Percentiles rank a stretch among this genome's conserved stretches.
Conservation (phyloP, 2,113 vertebrate genomes). For the Elgaria multicarinata region DNA sequence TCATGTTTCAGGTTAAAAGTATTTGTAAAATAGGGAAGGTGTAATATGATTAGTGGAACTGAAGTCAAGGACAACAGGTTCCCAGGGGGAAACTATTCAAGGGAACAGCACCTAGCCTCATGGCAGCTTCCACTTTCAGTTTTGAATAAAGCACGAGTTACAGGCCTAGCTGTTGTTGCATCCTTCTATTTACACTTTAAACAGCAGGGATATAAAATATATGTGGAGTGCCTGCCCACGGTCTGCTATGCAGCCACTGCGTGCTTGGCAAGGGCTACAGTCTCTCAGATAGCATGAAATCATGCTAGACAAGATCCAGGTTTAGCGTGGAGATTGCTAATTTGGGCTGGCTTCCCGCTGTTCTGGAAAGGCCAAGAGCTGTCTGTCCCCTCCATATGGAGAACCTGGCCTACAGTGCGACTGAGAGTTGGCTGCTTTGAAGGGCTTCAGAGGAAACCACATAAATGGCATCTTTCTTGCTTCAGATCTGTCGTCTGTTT, state of each 20-base stretch:
- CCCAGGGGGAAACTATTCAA: too few relatives aligned
- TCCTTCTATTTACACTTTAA: too few relatives aligned
- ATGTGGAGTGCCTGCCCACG: not conserved
- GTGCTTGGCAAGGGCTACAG: not conserved
- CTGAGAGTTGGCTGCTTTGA: not conserved
- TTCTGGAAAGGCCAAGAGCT: not conserved
- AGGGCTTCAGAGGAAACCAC: not conserved
- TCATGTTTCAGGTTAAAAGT: not conserved
- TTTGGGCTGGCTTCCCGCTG: not conserved
- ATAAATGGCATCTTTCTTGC: not conserved
- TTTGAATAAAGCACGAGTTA: too few relatives aligned
- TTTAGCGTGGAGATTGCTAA: not conserved
- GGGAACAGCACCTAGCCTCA: too few relatives aligned
- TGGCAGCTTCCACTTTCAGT: too few relatives aligned
- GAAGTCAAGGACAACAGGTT: too few relatives aligned
- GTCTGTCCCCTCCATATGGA: not conserved
- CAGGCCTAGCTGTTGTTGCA: too few relatives aligned
- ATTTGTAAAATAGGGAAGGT: too few relatives aligned
- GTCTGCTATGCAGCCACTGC: not conserved
- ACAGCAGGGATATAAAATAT: too few relatives aligned
- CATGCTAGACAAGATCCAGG: not conserved
- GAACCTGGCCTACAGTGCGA: not conserved
- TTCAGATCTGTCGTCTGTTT: not conserved
- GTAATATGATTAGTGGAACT: too few relatives aligned
- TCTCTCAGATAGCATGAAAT: not conserved